phyloP scores from a whole-genome alignment of 2,888 invertebrate species.

The Toxonevra muliebris region DNA sequence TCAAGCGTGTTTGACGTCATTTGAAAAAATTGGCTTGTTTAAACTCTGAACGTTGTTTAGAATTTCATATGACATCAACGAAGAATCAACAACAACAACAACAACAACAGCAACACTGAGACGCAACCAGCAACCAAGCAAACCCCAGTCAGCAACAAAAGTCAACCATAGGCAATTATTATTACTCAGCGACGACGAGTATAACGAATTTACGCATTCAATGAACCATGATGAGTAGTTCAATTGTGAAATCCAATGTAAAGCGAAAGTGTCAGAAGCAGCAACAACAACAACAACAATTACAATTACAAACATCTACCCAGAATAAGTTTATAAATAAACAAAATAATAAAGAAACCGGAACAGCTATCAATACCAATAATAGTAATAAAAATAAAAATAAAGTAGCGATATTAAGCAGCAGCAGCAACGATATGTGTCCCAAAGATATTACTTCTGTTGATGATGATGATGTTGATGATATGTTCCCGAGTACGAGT shows the following conservation, averaged over 20 bases:
- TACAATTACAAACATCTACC: not conserved
- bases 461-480: too few species aligned
- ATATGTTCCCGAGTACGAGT: too few species aligned
- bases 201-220: conserved; percentile 6
- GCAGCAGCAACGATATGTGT: too few species aligned
- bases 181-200: not conserved
- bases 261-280: not conserved
- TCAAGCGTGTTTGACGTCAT: conserved; percentile 8
- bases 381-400: too few species aligned
- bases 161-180: not conserved
- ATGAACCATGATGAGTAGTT: conserved; percentile 11
- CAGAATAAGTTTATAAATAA: too few species aligned
- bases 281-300: not conserved
- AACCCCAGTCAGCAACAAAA: not conserved
- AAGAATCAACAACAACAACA: not conserved
- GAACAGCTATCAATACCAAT: too few species aligned
- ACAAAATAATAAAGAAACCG: too few species aligned
- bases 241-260: not conserved
- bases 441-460: too few species aligned
- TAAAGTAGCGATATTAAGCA: too few species aligned
- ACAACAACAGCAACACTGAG: not conserved
- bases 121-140: not conserved
- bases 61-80: not conserved
- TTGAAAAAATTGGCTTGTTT: conserved; percentile 1
- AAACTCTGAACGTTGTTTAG: not conserved